Base-by-base conservation (phyloP, 2,113 vertebrate genomes). In the Hylia prasina region DNA sequence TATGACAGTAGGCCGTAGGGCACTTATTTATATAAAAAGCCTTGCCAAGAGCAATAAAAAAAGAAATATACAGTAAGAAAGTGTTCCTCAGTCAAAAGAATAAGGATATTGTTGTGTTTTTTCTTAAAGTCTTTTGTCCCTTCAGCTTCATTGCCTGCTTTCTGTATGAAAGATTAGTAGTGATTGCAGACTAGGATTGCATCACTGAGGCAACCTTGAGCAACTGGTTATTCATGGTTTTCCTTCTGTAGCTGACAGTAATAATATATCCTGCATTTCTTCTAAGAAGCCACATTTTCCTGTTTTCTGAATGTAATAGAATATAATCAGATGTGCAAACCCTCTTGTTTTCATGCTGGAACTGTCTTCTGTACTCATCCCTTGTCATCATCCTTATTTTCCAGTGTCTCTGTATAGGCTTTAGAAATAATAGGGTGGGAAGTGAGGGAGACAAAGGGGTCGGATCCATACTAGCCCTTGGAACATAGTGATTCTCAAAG, bases 261-360 rank as follows among this genome's bases (percentile, higher is more conserved):
- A 82, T 89, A 75, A 44, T 48, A 77, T 53, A 48, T 70, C 28
- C 47, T 47, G 4, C 23, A 19, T 82, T 90, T 88, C 63, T 86
- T 90, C 53, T 79, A 88, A 86, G 71, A 92, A 93, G 65, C 57
- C 82, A 73, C 35, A 51, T 87, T 93, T 87, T 89, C 48, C 78
- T 93, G 23, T 93, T 88, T 93, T 93, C 58, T 90, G 50, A 68
- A 53, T 70, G 31, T 60, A 76, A 57, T 40, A 40, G 40, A 87
- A 60, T 87, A 87, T 85, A 91, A 94, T 90, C 68, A 83, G 54
- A 63, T 80, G 31, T 76, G 50, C n/a, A 93, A 75, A 78, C 37
- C 19, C 37, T 85, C 33, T 82, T 85, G 61, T 93, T 93, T 92
- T 72, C 54, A 72, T 65, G 37, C 78, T 87, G 24, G 69, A 91